phyloP scores from a whole-genome alignment of 2,113 vertebrate species.

The Hyla sarda region DNA sequence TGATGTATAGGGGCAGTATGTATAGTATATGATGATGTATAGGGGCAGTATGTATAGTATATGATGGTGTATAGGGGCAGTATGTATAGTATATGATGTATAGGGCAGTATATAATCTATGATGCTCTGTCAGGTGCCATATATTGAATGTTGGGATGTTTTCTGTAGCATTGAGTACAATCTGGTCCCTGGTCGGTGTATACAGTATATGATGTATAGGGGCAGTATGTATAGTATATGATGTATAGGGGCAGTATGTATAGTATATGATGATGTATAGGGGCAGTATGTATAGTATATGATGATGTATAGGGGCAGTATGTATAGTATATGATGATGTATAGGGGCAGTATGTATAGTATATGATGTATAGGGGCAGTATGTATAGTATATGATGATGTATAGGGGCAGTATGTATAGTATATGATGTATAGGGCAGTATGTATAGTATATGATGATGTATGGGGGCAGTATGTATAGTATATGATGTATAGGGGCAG shows the following conservation, averaged over 20 bases:
- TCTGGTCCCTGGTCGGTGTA: background rate
- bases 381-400: background rate
- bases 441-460: background rate
- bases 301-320: background rate
- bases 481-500: background rate
- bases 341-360: background rate
- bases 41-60: background rate
- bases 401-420: background rate
- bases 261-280: background rate
- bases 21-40: background rate
- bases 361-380: background rate
- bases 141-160: too few relatives aligned
- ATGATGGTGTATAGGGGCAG: background rate
- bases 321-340: background rate
- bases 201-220: background rate
- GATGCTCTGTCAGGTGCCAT: background rate
- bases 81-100: background rate
- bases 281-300: background rate
- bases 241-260: background rate
- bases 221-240: background rate
- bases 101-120: background rate
- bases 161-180: background rate
- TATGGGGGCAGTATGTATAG: background rate
- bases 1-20: background rate
- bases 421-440: conserved; percentile 3